Evolutionary conservation across 2,113 vertebrate species (phyloP), one percentile per base, ranked within the genome.

Genomic region (Grammomys dolichurus): DNA sequence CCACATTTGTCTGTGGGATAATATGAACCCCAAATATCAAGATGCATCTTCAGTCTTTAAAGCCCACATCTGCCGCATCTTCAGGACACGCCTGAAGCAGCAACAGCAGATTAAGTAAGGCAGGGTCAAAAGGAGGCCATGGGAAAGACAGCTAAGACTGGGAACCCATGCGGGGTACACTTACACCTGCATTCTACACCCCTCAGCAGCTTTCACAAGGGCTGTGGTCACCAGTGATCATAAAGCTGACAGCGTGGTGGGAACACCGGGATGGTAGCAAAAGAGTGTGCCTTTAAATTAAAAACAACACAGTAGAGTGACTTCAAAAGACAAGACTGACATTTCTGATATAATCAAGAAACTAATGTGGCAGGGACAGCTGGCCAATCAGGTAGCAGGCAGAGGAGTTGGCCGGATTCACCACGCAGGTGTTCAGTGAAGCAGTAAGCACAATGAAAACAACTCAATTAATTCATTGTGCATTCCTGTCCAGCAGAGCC

Each of bases 381-480:
- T 88, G 65, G 91, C 82, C 48, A 93, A 73, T 54, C 93, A 94
- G 87, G 70, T 58, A 89, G 24, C 24, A 46, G 70, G 73, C 89
- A 93, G 82, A 78, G 40, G 22, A 13, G 69, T 22, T 92, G 90
- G 80, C 80, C 80, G 67, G 80, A 33, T 46, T 81, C 40, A 20
- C 86, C 6, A 36, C 13, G 58, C 95, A 96, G 93, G 90, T 90
- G 92, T 95, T 96, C 73, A 80, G 43, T 73, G 60, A 89, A 78
- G 69, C 70, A 73, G 69, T n/a, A 93, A 94, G 72, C 24, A 19
- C 54, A 67, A 13, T 67, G 70, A 78, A 94, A 94, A 94, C 75
- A 92, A 67, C 65, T 92, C 96, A 67, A 76, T 90, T 89, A 76
- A 80, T 86, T 91, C 89, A 89, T 3, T 58, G 92, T 88, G 95